phyloP scores from a whole-genome alignment of 1,140 invertebrate species.

The Saccostrea cuccullata region DNA sequence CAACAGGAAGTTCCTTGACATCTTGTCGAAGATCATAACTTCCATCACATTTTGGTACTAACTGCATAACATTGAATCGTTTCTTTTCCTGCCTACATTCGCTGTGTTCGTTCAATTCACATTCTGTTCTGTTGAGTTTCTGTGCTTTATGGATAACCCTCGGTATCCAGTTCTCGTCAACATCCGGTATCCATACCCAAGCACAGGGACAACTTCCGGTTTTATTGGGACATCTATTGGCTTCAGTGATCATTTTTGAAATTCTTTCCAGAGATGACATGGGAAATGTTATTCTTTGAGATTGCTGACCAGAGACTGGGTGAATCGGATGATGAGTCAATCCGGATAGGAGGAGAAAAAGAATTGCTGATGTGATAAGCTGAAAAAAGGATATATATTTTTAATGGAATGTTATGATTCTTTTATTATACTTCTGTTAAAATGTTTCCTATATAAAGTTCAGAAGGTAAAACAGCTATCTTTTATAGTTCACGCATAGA shows the following conservation, averaged over 20 bases:
- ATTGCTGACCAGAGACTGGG: background rate
- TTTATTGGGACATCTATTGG: background rate
- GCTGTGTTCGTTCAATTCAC: background rate
- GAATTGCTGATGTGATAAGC: background rate
- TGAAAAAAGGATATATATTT: background rate
- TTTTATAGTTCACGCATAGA: too few species aligned
- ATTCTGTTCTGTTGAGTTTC: background rate
- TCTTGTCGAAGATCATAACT: background rate
- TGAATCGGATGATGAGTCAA: background rate
- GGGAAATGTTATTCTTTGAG: background rate
- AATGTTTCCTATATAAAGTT: too few species aligned
- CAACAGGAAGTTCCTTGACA: background rate
- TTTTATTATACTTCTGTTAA: too few species aligned
- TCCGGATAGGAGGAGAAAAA: background rate
- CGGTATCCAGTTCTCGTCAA: background rate
- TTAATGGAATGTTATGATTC: too few species aligned
- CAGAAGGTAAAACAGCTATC: too few species aligned
- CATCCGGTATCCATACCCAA: background rate
- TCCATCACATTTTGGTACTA: background rate
- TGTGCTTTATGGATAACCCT: background rate
- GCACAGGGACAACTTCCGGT: background rate
- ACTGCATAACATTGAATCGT: background rate
- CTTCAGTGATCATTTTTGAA: background rate
- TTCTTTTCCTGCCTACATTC: background rate
- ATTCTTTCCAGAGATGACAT: background rate